Evolutionary conservation across 2,888 invertebrate species (phyloP), one percentile per base, ranked within the genome.

Genomic region (Drosophila kuntzei): DNA sequence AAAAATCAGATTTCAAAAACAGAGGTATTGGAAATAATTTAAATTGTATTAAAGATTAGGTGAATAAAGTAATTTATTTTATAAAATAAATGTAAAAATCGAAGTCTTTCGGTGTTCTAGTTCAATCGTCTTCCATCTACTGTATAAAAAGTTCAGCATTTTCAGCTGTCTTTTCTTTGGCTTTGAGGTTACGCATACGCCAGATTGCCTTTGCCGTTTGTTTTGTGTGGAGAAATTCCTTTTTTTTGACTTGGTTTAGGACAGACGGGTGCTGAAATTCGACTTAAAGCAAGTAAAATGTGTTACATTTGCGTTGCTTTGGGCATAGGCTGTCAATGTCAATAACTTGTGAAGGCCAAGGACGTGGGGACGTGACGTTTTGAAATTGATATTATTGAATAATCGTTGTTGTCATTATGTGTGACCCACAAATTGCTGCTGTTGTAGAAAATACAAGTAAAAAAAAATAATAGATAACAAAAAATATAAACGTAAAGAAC

Each of bases 371-470:
- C 64, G 51, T 32, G 49, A 63, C 39, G 34, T 68, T 69, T 14
- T 76, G 61, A 68, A 76, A 71, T 68, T 76, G 76, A 76, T 72
- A 76, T 76, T 65, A 68, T 71, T 64, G 50, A 50, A 67, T 66
- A 71, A 64, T 71, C 64, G 64, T 49, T 57, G 44, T 32, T 75
- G 55, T 53, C 55, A 53, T 43, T 57, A 34, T 12, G 29, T 58
- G 49, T 50, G 59, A 55, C 71, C 53, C 58, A 63, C 53, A 63
- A 55, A 64, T 49, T 43, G 34, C 14, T 70, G 61, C 34, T 18
- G 34, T 11, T 16, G 8, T 14, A 18, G 27, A 22, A 12, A 11
- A 18, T n/a, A 7, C 43, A 50, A 47, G 29, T 9, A 32, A 50
- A 22, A 41, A 6, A n/a, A 36, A n/a, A 7, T 0, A 57, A 57